Conservation (phyloP, 2,888 invertebrate genomes). For the Ophion ventricosus region DNA sequence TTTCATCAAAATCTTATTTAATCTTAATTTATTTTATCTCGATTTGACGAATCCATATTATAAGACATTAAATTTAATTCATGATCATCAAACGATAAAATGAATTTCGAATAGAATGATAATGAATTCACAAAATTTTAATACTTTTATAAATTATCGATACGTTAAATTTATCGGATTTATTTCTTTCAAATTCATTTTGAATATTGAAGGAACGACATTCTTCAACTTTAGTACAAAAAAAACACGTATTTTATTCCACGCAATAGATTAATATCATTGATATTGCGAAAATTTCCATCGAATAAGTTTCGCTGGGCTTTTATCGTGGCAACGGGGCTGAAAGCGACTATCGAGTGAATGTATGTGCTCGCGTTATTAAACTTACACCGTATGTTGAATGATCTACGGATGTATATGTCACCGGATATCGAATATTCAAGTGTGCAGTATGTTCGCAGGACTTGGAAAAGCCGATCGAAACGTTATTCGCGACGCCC, state of each 20-base stretch:
- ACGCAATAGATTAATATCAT: background rate
- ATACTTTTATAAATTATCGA: too few species aligned
- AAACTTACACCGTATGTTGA: constrained; percentile 41
- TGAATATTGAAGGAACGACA: too few species aligned
- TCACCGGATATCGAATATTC: constrained; percentile 57
- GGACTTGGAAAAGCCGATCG: constrained; percentile 48
- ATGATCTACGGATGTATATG: constrained; percentile 28
- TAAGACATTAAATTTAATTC: too few species aligned
- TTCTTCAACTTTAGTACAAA: background rate
- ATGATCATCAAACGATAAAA: too few species aligned
- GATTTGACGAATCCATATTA: too few species aligned
- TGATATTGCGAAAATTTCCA: constrained; percentile 1
- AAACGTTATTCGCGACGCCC: constrained; percentile 52
- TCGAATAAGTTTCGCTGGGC: constrained; percentile 16
- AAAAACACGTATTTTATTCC: background rate
- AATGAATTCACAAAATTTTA: too few species aligned
- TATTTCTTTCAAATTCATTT: too few species aligned
- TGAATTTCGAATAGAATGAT: too few species aligned
- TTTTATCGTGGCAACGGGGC: constrained; percentile 29
- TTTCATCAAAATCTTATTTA: too few species aligned
- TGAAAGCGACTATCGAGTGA: constrained; percentile 17
- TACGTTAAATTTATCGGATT: too few species aligned
- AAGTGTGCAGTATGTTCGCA: constrained; percentile 33
- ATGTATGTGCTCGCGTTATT: constrained; percentile 49
- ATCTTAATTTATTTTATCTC: too few species aligned